Base-by-base conservation (phyloP, 2,888 invertebrate genomes). In the Didymodactylos carnosus region DNA sequence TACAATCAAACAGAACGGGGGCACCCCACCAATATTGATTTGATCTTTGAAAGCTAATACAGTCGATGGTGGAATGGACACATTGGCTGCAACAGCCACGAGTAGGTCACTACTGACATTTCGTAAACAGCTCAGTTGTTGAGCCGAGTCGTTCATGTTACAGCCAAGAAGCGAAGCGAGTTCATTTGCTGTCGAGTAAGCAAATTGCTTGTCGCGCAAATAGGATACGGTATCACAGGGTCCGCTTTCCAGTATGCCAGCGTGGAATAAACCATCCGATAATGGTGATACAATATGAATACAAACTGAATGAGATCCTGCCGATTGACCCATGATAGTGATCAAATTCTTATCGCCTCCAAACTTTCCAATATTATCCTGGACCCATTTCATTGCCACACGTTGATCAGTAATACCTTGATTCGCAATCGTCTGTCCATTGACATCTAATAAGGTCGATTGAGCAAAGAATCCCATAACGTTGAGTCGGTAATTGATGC, bases 351-450 rank as follows among this genome's bases (percentile, higher is more conserved):
- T 90, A 82, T 92, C 91, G 4, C 93, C 93, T n/a, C 81, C 81
- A 74, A 82, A 81, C 72, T 77, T 71, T 19, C 78, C 77, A 53
- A 82, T 82, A 76, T 83, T 81, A n/a, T 79, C 76, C 74, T 80
- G 79, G 6, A 82, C 79, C 85, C 85, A 85, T 72, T 83, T 80
- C 40, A 93, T 86, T 23, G 92, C 93, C 90, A 93, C 89, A 79
- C 91, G 86, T 83, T 94, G 94, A 84, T 95, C 94, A 84, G 91
- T 93, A 80, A 94, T 86, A n/a, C 94, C 95, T 72, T 92, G 90
- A 82, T 94, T 94, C 3, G n/a, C 62, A 27, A 62, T 35, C 1
- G 35, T 62, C 29, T 62, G 19, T 1, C 94, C 93, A 0, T 89
- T 87, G 46, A 91, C 91, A 79, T 92, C 91, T 3, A 78, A 77